These are phyloP conservation scores for Chiridota heheva DNA, from an alignment of 35 echinoderm and acorn worm species.

Conservation along the genomic window DNA sequence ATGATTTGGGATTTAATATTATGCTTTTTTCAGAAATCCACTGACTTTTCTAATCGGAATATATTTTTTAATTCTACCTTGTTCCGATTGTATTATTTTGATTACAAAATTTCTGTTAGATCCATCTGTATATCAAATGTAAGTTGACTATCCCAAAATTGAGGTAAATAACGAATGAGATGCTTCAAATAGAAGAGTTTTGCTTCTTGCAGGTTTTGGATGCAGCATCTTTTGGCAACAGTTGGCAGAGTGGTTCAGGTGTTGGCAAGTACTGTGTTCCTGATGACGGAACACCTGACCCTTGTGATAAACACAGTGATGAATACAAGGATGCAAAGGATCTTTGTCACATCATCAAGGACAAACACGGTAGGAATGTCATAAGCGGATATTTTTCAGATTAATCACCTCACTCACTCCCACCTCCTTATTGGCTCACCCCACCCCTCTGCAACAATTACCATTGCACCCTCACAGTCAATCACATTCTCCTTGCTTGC, in stretches of 20 bases:
- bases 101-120: no score
- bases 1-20: no score
- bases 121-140: no score
- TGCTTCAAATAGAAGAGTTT: neutral
- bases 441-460: no score
- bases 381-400: neutral
- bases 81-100: no score
- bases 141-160: no score
- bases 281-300: constrained; percentile 31
- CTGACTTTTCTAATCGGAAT: no score
- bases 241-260: constrained; percentile 57
- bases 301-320: constrained; percentile 17
- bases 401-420: neutral
- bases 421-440: no score
- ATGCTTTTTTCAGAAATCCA: no score
- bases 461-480: no score
- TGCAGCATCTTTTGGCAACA: constrained; percentile 64
- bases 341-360: constrained; percentile 33
- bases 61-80: no score
- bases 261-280: constrained; percentile 34
- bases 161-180: neutral
- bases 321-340: constrained; percentile 37
- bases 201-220: constrained; percentile 23
- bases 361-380: constrained; percentile 53
- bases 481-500: no score